phyloP scores from a whole-genome alignment of 2,888 invertebrate genomes.

The Dolichomitus sp. region DNA sequence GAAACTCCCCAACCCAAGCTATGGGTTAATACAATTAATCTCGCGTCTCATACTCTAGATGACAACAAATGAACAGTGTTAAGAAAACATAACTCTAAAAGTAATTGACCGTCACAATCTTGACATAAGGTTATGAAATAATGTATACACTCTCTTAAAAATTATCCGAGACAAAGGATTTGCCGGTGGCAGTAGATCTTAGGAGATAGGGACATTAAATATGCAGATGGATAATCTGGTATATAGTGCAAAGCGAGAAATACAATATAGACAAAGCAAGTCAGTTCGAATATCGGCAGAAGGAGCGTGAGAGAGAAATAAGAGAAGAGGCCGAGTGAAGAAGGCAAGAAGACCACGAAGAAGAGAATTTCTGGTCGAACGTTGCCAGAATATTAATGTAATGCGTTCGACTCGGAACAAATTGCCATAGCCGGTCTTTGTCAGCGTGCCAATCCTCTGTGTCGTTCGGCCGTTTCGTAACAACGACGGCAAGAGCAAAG shows the following conservation, averaged over 20 bases:
- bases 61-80: background rate
- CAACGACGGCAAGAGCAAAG: conserved; percentile 41
- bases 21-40: background rate
- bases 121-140: conserved; percentile 11
- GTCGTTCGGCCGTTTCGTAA: conserved; percentile 75
- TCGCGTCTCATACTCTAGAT: background rate
- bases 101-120: background rate
- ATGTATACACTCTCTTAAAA: conserved; percentile 16
- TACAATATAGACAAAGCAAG: conserved; percentile 46
- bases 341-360: conserved; percentile 59
- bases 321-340: conserved; percentile 31
- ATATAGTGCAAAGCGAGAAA: conserved; percentile 41
- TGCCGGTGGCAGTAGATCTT: conserved; percentile 10
- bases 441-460: conserved; percentile 77
- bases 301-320: background rate
- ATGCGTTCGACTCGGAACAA: conserved; percentile 79
- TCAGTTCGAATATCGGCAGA: conserved; percentile 45
- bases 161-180: conserved; percentile 33
- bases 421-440: conserved; percentile 77
- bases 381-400: conserved; percentile 81
- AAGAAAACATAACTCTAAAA: background rate
- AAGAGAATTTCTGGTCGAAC: conserved; percentile 73
- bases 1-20: background rate
- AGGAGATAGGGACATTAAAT: conserved; percentile 66
- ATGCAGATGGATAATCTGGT: conserved; percentile 68